These are phyloP conservation scores for Hymenopus coronatus DNA, from an alignment of 2,888 invertebrate genomes.

Conservation along the genomic window DNA sequence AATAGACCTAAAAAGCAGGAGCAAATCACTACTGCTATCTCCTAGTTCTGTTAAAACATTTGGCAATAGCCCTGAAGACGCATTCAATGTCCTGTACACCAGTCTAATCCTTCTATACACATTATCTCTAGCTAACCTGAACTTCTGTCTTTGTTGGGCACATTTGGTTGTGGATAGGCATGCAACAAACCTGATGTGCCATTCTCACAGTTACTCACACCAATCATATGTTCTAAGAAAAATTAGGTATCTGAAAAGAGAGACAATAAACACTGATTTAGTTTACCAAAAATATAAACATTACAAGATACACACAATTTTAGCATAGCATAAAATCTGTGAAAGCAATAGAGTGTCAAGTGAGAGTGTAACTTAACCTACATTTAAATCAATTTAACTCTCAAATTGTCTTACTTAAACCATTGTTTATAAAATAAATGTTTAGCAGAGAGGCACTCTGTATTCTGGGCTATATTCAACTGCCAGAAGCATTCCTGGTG, in stretches of 20 bases:
- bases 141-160: background rate
- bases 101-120: background rate
- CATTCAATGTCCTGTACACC: background rate
- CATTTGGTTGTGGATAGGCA: background rate
- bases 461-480: no score
- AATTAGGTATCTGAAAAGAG: slow-evolving; percentile 2
- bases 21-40: background rate
- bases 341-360: no score
- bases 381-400: no score
- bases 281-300: background rate
- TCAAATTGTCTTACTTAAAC: no score
- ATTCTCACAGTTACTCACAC: background rate
- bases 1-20: background rate
- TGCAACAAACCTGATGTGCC: background rate
- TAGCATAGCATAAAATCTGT: background rate
- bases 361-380: no score
- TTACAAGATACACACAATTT: background rate
- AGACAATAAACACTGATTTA: background rate
- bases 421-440: no score
- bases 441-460: no score
- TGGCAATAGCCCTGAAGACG: background rate
- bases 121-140: background rate
- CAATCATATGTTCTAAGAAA: background rate
- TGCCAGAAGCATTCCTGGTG: no score
- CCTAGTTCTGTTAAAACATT: background rate